These are phyloP conservation scores for Indicator maculatus DNA, from an alignment of 2,113 vertebrate genomes.

Conservation along the genomic window DNA sequence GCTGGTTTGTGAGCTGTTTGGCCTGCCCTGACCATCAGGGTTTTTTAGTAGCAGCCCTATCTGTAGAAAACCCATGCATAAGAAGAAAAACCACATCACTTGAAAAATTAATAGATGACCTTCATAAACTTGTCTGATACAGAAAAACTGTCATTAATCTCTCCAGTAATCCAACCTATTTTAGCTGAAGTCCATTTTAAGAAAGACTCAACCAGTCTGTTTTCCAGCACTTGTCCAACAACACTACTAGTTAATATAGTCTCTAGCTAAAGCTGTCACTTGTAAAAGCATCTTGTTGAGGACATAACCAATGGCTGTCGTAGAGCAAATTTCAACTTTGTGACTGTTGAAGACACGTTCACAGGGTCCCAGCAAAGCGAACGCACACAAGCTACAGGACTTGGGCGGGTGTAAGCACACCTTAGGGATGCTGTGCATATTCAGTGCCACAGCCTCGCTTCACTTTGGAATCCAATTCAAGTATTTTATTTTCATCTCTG, in stretches of 20 bases:
- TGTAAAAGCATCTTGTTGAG: rapidly evolving
- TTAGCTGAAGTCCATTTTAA: not conserved
- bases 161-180: not conserved
- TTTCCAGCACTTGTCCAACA: not conserved
- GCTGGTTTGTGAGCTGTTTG: not conserved
- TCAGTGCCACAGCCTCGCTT: not conserved
- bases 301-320: rapidly evolving
- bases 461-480: rapidly evolving
- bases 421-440: rapidly evolving
- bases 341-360: not conserved
- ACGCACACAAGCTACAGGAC: rapidly evolving
- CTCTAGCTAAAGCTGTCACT: not conserved
- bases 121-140: not conserved
- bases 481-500: not conserved
- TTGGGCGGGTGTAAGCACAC: rapidly evolving
- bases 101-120: not conserved
- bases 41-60: not conserved
- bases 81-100: rapidly evolving
- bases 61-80: not conserved
- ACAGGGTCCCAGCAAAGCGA: not conserved
- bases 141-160: not conserved
- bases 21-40: rapidly evolving
- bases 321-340: rapidly evolving
- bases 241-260: rapidly evolving
- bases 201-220: not conserved